These are phyloP conservation scores for Panulirus ornatus DNA, from an alignment of 1,140 invertebrate genomes.

Conservation along the genomic window DNA sequence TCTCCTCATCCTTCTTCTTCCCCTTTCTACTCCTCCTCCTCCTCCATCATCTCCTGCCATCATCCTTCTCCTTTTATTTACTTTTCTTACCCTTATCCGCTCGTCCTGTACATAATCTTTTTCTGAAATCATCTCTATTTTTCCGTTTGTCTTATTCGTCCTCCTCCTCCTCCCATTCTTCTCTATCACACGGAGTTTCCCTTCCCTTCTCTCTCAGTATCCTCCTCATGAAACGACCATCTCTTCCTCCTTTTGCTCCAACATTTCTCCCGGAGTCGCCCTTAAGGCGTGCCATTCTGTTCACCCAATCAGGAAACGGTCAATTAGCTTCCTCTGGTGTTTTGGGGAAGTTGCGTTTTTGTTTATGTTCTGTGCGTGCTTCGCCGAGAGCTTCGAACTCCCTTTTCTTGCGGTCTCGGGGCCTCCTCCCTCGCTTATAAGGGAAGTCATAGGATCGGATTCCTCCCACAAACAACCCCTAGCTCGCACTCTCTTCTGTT, in stretches of 20 bases:
- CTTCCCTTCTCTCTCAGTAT: no score
- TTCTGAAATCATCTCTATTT: no score
- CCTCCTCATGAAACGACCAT: no score
- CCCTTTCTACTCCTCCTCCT: neutral
- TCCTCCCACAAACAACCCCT: no score
- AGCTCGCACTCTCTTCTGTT: no score
- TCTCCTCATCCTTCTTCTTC: neutral
- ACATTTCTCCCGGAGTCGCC: no score
- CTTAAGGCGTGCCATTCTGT: no score
- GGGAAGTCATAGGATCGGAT: no score
- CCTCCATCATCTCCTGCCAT: neutral
- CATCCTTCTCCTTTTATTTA: neutral
- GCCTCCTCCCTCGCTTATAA: no score
- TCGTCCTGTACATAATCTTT: no score
- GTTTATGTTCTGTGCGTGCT: neutral
- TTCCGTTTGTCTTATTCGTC: neutral
- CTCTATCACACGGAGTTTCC: neutral
- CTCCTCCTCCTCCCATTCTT: neutral
- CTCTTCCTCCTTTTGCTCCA: no score
- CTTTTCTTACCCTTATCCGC: neutral
- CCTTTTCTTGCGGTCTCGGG: no score
- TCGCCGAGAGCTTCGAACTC: neutral
- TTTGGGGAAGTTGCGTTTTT: neutral
- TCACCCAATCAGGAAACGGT: neutral
- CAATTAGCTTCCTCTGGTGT: neutral